Conservation (phyloP, 2,113 vertebrate genomes). For the Anoura caudifer region DNA sequence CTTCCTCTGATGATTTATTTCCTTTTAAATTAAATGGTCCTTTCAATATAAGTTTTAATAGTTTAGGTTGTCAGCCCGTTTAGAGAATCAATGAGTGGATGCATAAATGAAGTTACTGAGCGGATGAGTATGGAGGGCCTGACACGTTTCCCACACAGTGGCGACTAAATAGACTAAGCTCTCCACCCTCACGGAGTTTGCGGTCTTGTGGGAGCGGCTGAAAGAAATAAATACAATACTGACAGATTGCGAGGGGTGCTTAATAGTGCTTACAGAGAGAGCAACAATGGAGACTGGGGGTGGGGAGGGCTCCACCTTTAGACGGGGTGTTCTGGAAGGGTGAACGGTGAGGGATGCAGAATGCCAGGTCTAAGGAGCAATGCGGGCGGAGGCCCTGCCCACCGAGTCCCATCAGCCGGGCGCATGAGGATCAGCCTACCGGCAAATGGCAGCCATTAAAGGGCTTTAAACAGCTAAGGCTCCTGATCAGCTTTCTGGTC, state of each 20-base stretch:
- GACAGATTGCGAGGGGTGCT: not conserved
- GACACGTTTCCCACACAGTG: not conserved
- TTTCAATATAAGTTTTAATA: not conserved
- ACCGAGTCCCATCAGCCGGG: not conserved
- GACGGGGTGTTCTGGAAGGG: not conserved
- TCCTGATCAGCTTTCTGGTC: slow-evolving; percentile 5
- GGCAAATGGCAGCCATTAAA: not conserved
- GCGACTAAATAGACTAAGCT: not conserved
- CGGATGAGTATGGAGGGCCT: not conserved
- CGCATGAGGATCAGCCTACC: not conserved
- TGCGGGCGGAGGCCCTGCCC: not conserved
- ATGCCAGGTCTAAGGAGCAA: not conserved
- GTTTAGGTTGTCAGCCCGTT: not conserved
- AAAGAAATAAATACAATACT: not conserved
- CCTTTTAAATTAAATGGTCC: slow-evolving; percentile 4
- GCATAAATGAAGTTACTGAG: not conserved
- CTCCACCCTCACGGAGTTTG: not conserved
- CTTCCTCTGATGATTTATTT: not conserved
- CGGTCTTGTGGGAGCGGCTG: not conserved
- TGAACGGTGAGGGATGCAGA: not conserved
- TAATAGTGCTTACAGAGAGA: not conserved
- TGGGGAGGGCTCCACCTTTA: not conserved
- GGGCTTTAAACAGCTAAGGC: not conserved
- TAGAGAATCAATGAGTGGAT: not conserved
- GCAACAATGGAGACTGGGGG: not conserved